phyloP scores from a whole-genome alignment of 1,140 invertebrate genomes.

The Hyles vespertilio region DNA sequence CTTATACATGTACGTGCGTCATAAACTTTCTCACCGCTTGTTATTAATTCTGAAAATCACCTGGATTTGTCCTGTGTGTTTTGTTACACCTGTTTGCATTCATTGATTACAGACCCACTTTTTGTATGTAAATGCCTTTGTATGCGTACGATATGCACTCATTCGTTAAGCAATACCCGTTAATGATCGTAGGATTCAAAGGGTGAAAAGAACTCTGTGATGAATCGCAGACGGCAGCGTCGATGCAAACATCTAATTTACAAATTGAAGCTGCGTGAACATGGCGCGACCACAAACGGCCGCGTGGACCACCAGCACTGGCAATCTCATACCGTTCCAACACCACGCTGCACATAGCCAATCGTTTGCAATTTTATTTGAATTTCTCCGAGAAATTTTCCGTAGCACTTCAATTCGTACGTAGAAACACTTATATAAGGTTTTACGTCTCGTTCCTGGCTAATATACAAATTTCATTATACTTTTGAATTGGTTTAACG shows the following conservation, averaged over 20 bases:
- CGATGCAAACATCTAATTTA: slow-evolving; percentile 45
- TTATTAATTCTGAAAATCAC: slow-evolving; percentile 37
- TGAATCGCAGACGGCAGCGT: slow-evolving; percentile 34
- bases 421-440: slow-evolving; percentile 55
- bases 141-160: too few relatives aligned
- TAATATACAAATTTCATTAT: slow-evolving; percentile 61
- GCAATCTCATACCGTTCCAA: slow-evolving; percentile 45
- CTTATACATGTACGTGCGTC: slow-evolving; percentile 58
- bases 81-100: background rate
- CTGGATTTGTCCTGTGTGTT: slow-evolving; percentile 27
- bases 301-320: slow-evolving; percentile 41
- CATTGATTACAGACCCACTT: background rate
- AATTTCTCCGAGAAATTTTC: slow-evolving; percentile 38
- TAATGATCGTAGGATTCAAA: too few relatives aligned
- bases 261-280: slow-evolving; percentile 51
- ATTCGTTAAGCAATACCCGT: too few relatives aligned
- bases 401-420: slow-evolving; percentile 40
- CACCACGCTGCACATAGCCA: slow-evolving; percentile 25
- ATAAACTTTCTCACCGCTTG: slow-evolving; percentile 44
- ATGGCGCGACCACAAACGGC: slow-evolving; percentile 23
- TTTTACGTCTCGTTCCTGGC: slow-evolving; percentile 24
- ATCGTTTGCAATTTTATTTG: slow-evolving; percentile 56
- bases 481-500: slow-evolving; percentile 49
- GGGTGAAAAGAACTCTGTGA: slow-evolving; percentile 27
- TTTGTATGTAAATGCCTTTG: too few relatives aligned